These are phyloP conservation scores for Tenthredo amoena DNA, from an alignment of 2,888 invertebrate genomes.

Conservation along the genomic window DNA sequence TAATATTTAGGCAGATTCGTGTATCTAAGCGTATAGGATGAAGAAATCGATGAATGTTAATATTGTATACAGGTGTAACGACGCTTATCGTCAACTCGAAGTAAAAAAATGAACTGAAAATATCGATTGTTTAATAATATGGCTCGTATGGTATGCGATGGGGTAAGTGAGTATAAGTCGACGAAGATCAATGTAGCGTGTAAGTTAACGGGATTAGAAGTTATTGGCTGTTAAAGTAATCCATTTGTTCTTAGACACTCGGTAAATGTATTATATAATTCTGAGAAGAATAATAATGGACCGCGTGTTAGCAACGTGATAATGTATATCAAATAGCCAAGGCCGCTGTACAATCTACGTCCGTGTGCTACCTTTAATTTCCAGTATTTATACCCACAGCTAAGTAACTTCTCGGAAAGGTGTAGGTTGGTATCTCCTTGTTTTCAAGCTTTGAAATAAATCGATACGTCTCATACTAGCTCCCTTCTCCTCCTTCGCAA, in stretches of 20 bases:
- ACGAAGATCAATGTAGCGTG: conserved; percentile 5
- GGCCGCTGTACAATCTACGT: neutral
- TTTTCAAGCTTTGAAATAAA: too few species aligned
- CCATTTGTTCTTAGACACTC: conserved; percentile 1
- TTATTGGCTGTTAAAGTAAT: conserved; percentile 42
- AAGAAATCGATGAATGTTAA: neutral
- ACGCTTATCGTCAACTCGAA: neutral
- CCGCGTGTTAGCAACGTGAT: neutral
- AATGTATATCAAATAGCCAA: neutral
- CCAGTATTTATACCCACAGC: neutral
- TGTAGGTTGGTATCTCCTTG: too few species aligned
- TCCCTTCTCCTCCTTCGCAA: too few species aligned
- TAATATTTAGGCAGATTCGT: too few species aligned
- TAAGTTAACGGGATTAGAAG: conserved; percentile 20
- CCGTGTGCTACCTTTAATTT: neutral
- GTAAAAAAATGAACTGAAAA: neutral
- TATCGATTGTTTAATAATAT: neutral
- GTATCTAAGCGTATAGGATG: too few species aligned
- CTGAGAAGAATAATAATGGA: neutral
- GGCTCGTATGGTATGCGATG: neutral
- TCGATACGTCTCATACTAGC: too few species aligned
- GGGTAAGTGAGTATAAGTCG: neutral
- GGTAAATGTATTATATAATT: neutral
- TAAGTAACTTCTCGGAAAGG: too few species aligned
- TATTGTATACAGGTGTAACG: neutral